These are phyloP conservation scores for Trichonephila clavata DNA, from an alignment of 1,140 invertebrate genomes.

Conservation along the genomic window DNA sequence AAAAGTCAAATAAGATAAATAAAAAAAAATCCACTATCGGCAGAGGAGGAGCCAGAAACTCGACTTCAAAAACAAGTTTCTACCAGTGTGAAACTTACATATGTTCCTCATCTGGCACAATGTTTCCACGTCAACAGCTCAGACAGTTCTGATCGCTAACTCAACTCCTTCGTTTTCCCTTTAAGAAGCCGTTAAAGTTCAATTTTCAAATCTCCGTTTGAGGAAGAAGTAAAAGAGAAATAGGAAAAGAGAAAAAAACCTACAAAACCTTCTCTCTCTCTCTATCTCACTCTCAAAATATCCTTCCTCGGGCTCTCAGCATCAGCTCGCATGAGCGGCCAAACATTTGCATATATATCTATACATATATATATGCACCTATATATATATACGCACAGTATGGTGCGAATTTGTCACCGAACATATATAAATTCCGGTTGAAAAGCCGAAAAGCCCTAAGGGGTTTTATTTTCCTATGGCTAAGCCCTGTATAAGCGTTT, in stretches of 20 bases:
- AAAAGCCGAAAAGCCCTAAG: constrained; percentile 70
- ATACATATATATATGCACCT: constrained; percentile 62
- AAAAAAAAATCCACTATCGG: constrained; percentile 14
- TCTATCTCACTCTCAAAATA: constrained; percentile 46
- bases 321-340: constrained; percentile 45
- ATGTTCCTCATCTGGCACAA: constrained; percentile 74
- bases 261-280: constrained; percentile 20
- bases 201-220: constrained; percentile 74
- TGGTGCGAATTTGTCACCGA: constrained; percentile 73
- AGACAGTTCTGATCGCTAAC: constrained; percentile 55
- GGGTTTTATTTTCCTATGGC: constrained; percentile 69
- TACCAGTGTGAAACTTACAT: constrained; percentile 75
- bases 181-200: constrained; percentile 76
- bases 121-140: constrained; percentile 72
- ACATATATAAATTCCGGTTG: constrained; percentile 76
- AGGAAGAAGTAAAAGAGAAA: constrained; percentile 45
- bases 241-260: not conserved
- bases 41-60: constrained; percentile 7
- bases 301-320: constrained; percentile 44
- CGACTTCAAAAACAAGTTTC: constrained; percentile 64
- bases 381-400: constrained; percentile 56
- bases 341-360: constrained; percentile 76
- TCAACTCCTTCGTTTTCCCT: constrained; percentile 10
- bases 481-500: constrained; percentile 63
- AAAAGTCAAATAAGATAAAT: constrained; percentile 50